Conservation (phyloP, 1,140 invertebrate genomes). For the Aphaenogaster rudis region DNA sequence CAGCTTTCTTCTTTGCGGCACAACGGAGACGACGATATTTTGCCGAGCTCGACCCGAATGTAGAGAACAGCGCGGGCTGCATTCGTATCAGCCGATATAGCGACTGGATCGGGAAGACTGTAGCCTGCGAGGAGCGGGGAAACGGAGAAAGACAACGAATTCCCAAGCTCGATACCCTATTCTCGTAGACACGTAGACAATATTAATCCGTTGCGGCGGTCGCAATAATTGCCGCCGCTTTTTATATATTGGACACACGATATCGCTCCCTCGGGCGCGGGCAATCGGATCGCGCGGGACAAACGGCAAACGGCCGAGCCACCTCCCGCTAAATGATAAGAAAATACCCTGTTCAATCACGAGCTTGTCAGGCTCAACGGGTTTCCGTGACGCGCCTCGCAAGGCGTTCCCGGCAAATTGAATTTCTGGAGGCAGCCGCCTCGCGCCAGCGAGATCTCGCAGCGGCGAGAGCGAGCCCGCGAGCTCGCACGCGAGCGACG, state of each 20-base stretch:
- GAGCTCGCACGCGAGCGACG: background rate
- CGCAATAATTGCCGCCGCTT: constrained; percentile 56
- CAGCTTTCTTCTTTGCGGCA: constrained; percentile 48
- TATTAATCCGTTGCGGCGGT: constrained; percentile 49
- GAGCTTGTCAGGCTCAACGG: constrained; percentile 54
- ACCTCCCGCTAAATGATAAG: constrained; percentile 54
- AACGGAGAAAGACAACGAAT: constrained; percentile 4
- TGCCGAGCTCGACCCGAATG: constrained; percentile 47
- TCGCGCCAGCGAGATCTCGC: background rate
- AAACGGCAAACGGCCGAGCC: constrained; percentile 23
- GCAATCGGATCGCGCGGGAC: constrained; percentile 42
- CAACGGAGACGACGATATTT: constrained; percentile 65
- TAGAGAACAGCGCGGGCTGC: constrained; percentile 42
- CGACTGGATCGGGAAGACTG: background rate
- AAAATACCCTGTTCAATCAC: constrained; percentile 63
- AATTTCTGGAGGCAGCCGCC: constrained; percentile 67
- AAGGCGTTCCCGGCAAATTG: constrained; percentile 68
- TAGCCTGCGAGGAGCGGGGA: background rate
- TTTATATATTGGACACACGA: constrained; percentile 47
- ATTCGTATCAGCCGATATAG: constrained; percentile 64
- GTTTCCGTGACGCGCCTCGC: constrained; percentile 72
- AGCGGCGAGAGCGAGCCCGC: background rate
- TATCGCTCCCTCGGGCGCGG: constrained; percentile 6
- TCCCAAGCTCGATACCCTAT: background rate
- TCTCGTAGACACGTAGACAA: constrained; percentile 53